Conservation (phyloP, 2,797 vertebrate genomes). For the Poeciliopsis gracilis region DNA sequence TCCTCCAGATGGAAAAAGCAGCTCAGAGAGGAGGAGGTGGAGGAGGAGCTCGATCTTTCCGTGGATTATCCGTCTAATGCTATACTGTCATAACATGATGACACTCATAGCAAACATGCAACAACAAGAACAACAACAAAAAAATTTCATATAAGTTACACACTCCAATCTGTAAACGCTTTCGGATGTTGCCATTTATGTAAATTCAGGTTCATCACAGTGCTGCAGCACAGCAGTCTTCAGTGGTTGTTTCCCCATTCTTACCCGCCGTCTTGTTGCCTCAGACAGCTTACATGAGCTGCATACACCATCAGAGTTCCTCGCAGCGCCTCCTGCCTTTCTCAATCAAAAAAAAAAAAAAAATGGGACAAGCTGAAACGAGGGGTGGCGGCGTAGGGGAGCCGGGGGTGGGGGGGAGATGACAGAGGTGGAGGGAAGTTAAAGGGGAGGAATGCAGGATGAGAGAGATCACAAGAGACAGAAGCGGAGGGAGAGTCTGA, state of each 20-base stretch:
- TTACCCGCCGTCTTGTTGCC: conserved; percentile 4
- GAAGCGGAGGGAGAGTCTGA: conserved; percentile 44
- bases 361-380: conserved; percentile 8
- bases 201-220: conserved; percentile 2
- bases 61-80: background rate
- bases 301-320: conserved; percentile 15
- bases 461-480: conserved; percentile 68
- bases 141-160: too few relatives aligned
- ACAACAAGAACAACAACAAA: too few relatives aligned
- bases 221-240: background rate
- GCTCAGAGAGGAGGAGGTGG: too few relatives aligned
- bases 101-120: too few relatives aligned
- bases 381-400: too few relatives aligned
- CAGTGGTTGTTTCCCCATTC: background rate
- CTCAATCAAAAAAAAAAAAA: conserved; percentile 22
- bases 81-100: too few relatives aligned
- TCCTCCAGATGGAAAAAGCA: too few relatives aligned
- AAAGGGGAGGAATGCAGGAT: conserved; percentile 52
- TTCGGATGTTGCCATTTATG: conserved; percentile 4
- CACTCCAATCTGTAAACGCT: background rate
- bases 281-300: conserved; percentile 11
- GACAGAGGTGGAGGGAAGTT: conserved; percentile 29
- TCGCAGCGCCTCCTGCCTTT: conserved; percentile 21
- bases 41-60: too few relatives aligned
- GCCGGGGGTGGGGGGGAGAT: background rate